phyloP scores from a whole-genome alignment of 2,888 invertebrate species.

The Lepidonotus clava region DNA sequence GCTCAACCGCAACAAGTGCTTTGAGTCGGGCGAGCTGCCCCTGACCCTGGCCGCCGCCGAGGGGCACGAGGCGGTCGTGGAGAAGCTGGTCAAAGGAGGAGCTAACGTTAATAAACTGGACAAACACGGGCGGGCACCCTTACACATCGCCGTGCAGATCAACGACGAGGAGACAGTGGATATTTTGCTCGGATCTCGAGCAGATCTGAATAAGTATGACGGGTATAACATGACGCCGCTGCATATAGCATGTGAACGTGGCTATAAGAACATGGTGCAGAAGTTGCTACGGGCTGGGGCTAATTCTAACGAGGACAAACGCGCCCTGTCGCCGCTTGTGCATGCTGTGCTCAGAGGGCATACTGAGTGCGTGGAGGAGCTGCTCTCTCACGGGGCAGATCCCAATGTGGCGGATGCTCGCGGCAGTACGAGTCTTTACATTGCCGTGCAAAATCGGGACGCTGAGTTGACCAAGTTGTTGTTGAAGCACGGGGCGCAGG shows the following conservation, averaged over 20 bases:
- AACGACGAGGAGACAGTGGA: slow-evolving; percentile 64
- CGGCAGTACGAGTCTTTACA: slow-evolving; percentile 58
- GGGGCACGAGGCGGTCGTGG: slow-evolving; percentile 65
- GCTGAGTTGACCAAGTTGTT: slow-evolving; percentile 46
- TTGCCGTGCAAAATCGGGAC: slow-evolving; percentile 62
- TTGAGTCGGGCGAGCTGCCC: slow-evolving; percentile 64
- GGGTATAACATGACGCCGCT: slow-evolving; percentile 60
- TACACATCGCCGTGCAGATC: slow-evolving; percentile 64
- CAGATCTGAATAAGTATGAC: slow-evolving; percentile 60
- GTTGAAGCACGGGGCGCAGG: slow-evolving; percentile 56
- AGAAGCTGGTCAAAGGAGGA: slow-evolving; percentile 61
- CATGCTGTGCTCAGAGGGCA: slow-evolving; percentile 59
- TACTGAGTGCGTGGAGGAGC: slow-evolving; percentile 58
- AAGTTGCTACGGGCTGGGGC: slow-evolving; percentile 62
- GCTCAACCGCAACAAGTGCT: slow-evolving; percentile 64
- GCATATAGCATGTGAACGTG: slow-evolving; percentile 63
- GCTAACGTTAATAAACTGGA: slow-evolving; percentile 64
- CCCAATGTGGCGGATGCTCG: slow-evolving; percentile 59
- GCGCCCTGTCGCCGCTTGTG: slow-evolving; percentile 56
- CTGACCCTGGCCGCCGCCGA: slow-evolving; percentile 64
- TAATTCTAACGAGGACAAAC: slow-evolving; percentile 52
- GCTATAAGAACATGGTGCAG: slow-evolving; percentile 59
- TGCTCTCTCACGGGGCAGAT: slow-evolving; percentile 61
- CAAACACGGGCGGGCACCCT: slow-evolving; percentile 61
- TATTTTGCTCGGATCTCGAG: slow-evolving; percentile 59